phyloP scores from a whole-genome alignment of 2,113 vertebrate genomes.

The Limnothrissa miodon region DNA sequence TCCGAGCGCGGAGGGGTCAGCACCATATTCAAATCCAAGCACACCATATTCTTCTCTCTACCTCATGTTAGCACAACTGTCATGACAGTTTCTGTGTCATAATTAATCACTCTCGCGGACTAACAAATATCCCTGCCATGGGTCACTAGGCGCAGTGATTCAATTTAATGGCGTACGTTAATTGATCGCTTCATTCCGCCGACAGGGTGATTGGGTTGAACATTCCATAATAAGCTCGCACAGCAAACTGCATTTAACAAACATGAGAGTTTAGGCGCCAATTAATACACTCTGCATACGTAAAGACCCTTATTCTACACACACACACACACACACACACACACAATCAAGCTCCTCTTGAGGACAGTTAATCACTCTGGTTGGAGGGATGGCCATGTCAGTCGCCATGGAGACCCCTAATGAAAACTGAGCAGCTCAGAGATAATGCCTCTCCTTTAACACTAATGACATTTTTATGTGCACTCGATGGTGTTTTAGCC shows the following conservation, averaged over 20 bases:
- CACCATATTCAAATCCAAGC: constrained; percentile 23
- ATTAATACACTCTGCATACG: neutral
- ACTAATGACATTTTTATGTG: constrained; percentile 56
- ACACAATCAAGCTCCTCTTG: neutral
- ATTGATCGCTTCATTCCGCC: neutral
- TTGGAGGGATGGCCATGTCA: constrained; percentile 35
- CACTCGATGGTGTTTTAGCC: constrained; percentile 41
- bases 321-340: neutral
- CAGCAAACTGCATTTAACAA: neutral
- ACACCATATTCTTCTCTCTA: neutral
- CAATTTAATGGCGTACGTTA: neutral
- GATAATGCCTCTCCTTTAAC: constrained; percentile 54
- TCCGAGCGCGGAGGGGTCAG: constrained; percentile 15
- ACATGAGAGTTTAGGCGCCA: neutral
- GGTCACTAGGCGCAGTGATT: neutral
- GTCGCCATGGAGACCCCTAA: constrained; percentile 28
- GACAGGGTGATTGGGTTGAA: neutral
- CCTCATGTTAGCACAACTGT: constrained; percentile 12
- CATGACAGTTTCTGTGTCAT: constrained; percentile 2
- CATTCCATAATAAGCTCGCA: neutral
- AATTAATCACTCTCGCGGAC: constrained; percentile 17
- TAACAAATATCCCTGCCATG: constrained; percentile 20
- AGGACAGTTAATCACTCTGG: constrained; percentile 50
- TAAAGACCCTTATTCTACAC: constrained; percentile 35
- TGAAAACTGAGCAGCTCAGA: constrained; percentile 43